Conservation (phyloP, 1,140 invertebrate species). For the Heterodera schachtii region DNA sequence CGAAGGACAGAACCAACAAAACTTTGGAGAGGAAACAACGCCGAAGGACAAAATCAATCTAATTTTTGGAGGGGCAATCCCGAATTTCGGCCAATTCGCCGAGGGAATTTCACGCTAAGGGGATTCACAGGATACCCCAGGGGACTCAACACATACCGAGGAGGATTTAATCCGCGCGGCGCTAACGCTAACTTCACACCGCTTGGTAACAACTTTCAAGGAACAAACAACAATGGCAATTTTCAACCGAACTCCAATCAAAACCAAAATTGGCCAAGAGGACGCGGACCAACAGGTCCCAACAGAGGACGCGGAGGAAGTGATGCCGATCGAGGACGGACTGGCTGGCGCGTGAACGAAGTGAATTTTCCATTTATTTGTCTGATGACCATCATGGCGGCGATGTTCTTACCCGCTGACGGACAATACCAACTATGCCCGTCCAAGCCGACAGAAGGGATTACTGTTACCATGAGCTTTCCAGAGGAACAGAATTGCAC, state of each 20-base stretch:
- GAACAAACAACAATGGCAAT: background rate
- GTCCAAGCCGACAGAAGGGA: background rate
- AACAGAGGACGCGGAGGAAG: background rate
- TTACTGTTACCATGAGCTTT: background rate
- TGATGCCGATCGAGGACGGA: background rate
- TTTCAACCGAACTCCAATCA: background rate
- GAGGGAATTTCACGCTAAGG: background rate
- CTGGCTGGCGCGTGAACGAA: background rate
- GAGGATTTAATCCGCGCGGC: no score
- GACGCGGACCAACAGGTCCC: background rate
- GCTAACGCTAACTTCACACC: no score
- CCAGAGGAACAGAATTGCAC: conserved; percentile 2
- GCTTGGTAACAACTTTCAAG: background rate
- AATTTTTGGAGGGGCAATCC: background rate
- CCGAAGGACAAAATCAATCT: background rate
- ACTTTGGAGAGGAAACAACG: background rate
- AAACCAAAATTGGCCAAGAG: background rate
- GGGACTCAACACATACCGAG: no score
- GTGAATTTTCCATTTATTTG: background rate
- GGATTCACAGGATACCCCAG: no score
- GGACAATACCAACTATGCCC: conserved; percentile 9
- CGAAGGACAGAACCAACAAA: background rate
- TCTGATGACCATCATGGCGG: background rate
- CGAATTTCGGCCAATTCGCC: background rate
- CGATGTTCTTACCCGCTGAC: background rate